phyloP scores from a whole-genome alignment of 2,797 vertebrate genomes.

The Sebastes hubbsi region DNA sequence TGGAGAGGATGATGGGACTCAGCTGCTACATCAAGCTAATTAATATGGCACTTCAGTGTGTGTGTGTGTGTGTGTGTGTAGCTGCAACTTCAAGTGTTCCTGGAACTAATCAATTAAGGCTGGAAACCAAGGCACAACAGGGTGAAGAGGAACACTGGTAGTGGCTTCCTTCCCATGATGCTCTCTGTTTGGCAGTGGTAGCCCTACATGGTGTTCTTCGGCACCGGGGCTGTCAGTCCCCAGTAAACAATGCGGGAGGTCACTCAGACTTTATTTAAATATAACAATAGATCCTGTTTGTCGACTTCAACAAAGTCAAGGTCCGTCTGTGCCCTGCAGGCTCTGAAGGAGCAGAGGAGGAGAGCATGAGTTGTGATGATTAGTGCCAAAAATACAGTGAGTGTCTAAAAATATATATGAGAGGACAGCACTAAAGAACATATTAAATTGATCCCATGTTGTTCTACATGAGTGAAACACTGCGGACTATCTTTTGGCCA shows the following conservation, averaged over 20 bases:
- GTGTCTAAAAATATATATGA: background rate
- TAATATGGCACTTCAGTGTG: conserved; percentile 34
- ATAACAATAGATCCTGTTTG: conserved; percentile 32
- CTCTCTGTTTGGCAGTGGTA: conserved; percentile 47
- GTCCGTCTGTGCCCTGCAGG: background rate
- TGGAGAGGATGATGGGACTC: conserved; percentile 4
- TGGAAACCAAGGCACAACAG: conserved; percentile 32
- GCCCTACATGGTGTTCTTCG: conserved; percentile 1
- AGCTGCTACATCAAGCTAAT: background rate
- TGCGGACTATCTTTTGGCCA: background rate
- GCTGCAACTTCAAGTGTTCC: conserved; percentile 55
- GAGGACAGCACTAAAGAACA: background rate
- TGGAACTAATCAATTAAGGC: conserved; percentile 71
- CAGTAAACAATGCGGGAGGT: conserved; percentile 38
- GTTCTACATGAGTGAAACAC: background rate
- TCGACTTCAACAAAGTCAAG: background rate
- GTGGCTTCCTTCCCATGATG: conserved; percentile 50
- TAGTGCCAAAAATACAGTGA: background rate
- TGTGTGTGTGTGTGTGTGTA: background rate
- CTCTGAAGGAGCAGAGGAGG: background rate
- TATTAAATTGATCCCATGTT: background rate
- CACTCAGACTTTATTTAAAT: conserved; percentile 18
- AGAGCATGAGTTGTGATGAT: background rate
- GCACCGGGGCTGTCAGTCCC: conserved; percentile 17
- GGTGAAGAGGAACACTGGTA: conserved; percentile 5